Evolutionary conservation across 1,140 invertebrate genomes (phyloP), one percentile per base, ranked within the genome.

Genomic region (Aphelenchoides besseyi): DNA sequence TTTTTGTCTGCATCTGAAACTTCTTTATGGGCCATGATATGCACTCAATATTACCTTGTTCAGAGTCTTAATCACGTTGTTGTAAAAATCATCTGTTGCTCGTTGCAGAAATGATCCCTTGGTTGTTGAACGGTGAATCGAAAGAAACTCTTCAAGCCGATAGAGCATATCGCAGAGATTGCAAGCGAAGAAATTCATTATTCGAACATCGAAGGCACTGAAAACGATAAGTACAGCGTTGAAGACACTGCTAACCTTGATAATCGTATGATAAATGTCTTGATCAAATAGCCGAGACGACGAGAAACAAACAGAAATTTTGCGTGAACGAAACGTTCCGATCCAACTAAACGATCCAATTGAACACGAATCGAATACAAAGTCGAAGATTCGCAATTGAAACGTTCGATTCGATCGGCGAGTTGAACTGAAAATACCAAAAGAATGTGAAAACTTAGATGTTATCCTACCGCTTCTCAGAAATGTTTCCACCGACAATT

Each of bases 81-180:
- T 8, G 18, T 59, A 59, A 23, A 59, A 59, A 33, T 59, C 55
- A 23, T 59, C 55, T 5, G 55, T 59, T 33, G 55, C 55, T 28
- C 55, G 55, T 33, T 33, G 55, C 18, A 59, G 18, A 28, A 8
- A 33, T 8, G 18, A 18, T 8, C 55, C 26, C 18, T 18, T 59
- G 5, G 5, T 33, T 33, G 55, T 59, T 33, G 5, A 23, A 12
- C 55, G 18, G 18, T 59, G 55, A 33, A 59, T 59, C 18, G 55
- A 59, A 8, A 18, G 5, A 23, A 59, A 59, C 18, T 59, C 55
- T 23, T 59, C 55, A 12, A 59, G 18, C 5, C 55, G 55, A 59
- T 59, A 59, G 18, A 59, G 55, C 55, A 59, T 59, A 28, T 59
- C 55, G 18, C 55, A 59, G 5, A 59, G 55, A 33, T 5, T 59